These are phyloP conservation scores for Gambusia affinis DNA, from an alignment of 2,113 vertebrate species.

Conservation along the genomic window DNA sequence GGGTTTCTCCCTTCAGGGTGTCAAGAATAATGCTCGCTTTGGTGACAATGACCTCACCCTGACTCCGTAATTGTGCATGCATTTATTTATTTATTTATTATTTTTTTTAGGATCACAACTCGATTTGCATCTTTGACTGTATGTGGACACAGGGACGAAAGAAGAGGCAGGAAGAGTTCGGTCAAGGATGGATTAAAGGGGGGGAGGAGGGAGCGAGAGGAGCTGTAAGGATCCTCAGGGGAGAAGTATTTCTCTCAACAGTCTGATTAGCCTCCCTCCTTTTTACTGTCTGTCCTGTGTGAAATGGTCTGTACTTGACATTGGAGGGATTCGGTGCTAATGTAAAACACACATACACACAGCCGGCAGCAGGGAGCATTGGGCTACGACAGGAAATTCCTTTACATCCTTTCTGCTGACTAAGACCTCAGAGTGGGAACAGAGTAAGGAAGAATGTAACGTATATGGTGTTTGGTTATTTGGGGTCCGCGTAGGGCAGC, in stretches of 20 bases:
- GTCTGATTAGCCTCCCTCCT: slow-evolving; percentile 25
- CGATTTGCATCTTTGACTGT: slow-evolving; percentile 19
- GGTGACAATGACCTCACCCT: slow-evolving; percentile 74
- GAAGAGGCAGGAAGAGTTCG: slow-evolving; percentile 31
- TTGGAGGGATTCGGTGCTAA: slow-evolving; percentile 43
- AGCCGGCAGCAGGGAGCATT: slow-evolving; percentile 49
- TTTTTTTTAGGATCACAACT: background rate
- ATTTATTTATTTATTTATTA: background rate
- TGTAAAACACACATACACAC: slow-evolving; percentile 49
- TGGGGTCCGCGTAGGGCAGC: slow-evolving; percentile 43
- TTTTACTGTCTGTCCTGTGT: slow-evolving; percentile 19
- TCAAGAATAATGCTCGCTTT: slow-evolving; percentile 64
- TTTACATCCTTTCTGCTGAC: slow-evolving; percentile 76
- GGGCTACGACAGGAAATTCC: slow-evolving; percentile 79
- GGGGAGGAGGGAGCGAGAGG: background rate
- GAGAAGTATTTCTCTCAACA: slow-evolving; percentile 35
- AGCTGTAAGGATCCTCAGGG: slow-evolving; percentile 33
- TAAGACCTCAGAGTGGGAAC: slow-evolving; percentile 66
- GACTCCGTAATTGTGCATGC: slow-evolving; percentile 25
- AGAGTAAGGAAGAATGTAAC: slow-evolving; percentile 64
- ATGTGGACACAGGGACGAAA: background rate
- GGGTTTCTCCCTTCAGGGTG: slow-evolving; percentile 79
- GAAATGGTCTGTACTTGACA: slow-evolving; percentile 60
- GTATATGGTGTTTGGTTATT: slow-evolving; percentile 56
- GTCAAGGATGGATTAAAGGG: slow-evolving; percentile 39